phyloP scores from a whole-genome alignment of 2,888 invertebrate species.

The Ennomos erosarius region DNA sequence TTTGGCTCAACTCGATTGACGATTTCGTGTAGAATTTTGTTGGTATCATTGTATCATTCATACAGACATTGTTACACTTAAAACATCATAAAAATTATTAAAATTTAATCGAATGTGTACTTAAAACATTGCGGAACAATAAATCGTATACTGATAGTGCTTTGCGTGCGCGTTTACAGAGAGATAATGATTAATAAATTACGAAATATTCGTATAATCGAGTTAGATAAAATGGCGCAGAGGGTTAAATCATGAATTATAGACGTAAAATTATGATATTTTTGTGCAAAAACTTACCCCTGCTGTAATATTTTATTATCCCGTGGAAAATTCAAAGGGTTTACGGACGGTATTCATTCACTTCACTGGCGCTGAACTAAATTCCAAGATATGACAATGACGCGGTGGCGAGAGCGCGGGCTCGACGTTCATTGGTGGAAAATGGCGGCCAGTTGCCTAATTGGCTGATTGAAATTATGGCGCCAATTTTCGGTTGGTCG shows the following conservation, averaged over 20 bases:
- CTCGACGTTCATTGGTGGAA: constrained; percentile 75
- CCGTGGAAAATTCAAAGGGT: constrained; percentile 78
- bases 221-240: constrained; percentile 42
- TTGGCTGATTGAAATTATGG: constrained; percentile 74
- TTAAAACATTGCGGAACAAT: constrained; percentile 30
- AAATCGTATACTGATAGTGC: constrained; percentile 34
- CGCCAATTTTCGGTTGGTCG: constrained; percentile 85
- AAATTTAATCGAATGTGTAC: constrained; percentile 14
- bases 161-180: constrained; percentile 37
- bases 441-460: constrained; percentile 77
- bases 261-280: constrained; percentile 23
- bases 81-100: neutral
- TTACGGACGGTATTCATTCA: constrained; percentile 83
- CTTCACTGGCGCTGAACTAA: constrained; percentile 82
- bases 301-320: constrained; percentile 61
- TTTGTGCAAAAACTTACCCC: constrained; percentile 61
- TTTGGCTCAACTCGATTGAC: constrained; percentile 74
- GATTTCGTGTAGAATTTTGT: constrained; percentile 61
- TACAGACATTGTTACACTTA: constrained; percentile 29
- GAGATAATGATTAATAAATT: constrained; percentile 57
- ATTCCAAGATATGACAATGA: constrained; percentile 84
- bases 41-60: constrained; percentile 49
- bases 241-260: constrained; percentile 43
- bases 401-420: constrained; percentile 84
- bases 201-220: constrained; percentile 48